Evolutionary conservation across 64 coral and sea anemone species (phyloP), one percentile per base, ranked within the genome.

Genomic region (Cladopsammia gracilis): DNA sequence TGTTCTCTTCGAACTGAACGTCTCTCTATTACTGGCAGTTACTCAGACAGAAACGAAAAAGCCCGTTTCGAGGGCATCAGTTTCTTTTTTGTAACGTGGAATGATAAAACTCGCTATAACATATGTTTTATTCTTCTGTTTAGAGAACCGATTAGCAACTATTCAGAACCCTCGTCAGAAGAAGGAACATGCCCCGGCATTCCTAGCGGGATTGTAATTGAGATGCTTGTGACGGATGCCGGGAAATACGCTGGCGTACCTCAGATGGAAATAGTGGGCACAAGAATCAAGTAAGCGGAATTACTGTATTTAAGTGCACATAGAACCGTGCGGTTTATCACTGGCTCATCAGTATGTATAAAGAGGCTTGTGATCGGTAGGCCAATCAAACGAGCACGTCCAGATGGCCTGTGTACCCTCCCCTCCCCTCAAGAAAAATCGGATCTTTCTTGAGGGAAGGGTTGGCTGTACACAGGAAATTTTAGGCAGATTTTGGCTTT

Each of bases 221-320:
- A 96, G 66, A 91, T 96, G 69, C 95, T 96, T 24, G 90, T 93
- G 44, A 71, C 95, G 58, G 85, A 90, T 52, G 95, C 95, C 10
- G 95, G 95, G 0, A 68, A 89, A 64, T 96, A 96, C 53, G 25
- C 20, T 62, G 95, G 95, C 42, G 79, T 93, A 16, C 79, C 95
- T 62, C 95, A 96, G 54, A 93, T 96, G 95, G 90, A 96, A 73
- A 82, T 96, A 51, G 86, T 90, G 83, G 95, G 95, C 49, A 84
- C 90, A 19, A 92, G 78, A 68, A 76, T 93, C 26, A 96, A 77
- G 95, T 96, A 77, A 86, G 14, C 26, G 73, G 79, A 3, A 73
- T 15, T 47, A 34, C 58, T 16, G 25, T 60, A 0, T 9, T 13
- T 8, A 3, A 53, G 15, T 7, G 50, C 53, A 16, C 58, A 25